Conservation (phyloP, 2,113 vertebrate genomes). For the Eurystomus gularis region DNA sequence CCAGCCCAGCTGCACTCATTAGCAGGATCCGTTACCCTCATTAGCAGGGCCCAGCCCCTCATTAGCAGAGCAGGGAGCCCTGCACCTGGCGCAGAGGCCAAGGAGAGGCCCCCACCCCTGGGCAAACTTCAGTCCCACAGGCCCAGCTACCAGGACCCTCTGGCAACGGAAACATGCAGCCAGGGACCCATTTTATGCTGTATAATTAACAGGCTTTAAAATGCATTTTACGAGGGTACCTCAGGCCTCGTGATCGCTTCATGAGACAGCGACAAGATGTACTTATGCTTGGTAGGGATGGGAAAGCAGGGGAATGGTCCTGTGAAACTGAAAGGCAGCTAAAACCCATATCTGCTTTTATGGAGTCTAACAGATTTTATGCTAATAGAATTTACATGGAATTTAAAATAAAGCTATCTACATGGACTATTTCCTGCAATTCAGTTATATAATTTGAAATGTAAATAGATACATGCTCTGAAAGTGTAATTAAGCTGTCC, state of each 20-base stretch:
- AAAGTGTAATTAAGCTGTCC: not conserved
- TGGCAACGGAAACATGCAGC: not conserved
- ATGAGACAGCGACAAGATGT: not conserved
- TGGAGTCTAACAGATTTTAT: not conserved
- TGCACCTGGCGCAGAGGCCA: not conserved
- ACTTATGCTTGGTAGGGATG: not conserved
- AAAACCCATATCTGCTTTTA: not conserved
- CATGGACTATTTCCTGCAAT: not conserved
- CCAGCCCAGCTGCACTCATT: not conserved
- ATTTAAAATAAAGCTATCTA: not conserved
- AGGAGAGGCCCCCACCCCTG: not conserved
- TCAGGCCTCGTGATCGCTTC: not conserved
- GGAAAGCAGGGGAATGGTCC: not conserved
- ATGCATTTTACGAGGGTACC: not conserved
- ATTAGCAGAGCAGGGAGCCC: not conserved
- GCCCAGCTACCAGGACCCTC: not conserved
- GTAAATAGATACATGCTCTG: not conserved
- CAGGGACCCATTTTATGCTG: not conserved
- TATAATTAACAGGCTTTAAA: constrained; percentile 21
- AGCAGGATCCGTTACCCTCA: not conserved
- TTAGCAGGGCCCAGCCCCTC: not conserved
- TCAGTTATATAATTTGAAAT: not conserved
- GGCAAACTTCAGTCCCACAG: accelerated
- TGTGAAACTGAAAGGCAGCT: not conserved
- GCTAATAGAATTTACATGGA: not conserved